Percentiles rank a stretch among this genome's conserved stretches.
These are phyloP conservation scores for Cathartes aura DNA, from an alignment of 2,113 vertebrate species.

Conservation along the genomic window DNA sequence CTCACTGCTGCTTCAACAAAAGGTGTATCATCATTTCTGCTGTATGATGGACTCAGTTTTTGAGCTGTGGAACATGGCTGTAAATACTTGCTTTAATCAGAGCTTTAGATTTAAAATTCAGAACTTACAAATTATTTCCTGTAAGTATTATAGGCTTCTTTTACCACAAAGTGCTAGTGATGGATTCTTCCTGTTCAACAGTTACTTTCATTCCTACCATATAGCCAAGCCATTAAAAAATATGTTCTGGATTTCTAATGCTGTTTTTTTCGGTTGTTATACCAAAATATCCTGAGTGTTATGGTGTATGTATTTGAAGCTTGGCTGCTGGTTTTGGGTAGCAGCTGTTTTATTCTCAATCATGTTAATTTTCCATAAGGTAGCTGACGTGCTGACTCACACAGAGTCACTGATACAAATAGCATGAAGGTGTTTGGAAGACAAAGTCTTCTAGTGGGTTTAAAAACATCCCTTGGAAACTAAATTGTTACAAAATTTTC, in stretches of 20 bases:
- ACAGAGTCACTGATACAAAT: neutral
- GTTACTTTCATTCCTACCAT: neutral
- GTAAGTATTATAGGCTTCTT: neutral
- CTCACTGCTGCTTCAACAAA: constrained; percentile 36
- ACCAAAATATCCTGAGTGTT: neutral
- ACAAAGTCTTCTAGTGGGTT: neutral
- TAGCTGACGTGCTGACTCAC: neutral
- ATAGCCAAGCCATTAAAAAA: neutral
- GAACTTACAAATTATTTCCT: neutral
- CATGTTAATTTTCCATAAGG: neutral
- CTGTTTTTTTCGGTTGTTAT: neutral
- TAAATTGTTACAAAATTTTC: neutral
- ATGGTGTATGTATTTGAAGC: neutral
- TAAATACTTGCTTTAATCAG: constrained; percentile 17
- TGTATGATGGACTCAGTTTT: neutral
- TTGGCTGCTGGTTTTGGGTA: neutral
- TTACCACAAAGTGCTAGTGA: neutral
- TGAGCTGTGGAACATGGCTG: neutral
- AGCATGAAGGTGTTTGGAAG: neutral
- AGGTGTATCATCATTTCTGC: neutral
- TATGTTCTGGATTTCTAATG: neutral
- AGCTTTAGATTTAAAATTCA: neutral
- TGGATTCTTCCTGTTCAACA: neutral
- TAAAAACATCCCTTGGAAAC: neutral
- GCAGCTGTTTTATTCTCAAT: neutral